Percentiles rank a stretch among this genome's conserved stretches.
Evolutionary conservation across 1,140 invertebrate genomes (phyloP).

Genomic region (Drosophila auraria): DNA sequence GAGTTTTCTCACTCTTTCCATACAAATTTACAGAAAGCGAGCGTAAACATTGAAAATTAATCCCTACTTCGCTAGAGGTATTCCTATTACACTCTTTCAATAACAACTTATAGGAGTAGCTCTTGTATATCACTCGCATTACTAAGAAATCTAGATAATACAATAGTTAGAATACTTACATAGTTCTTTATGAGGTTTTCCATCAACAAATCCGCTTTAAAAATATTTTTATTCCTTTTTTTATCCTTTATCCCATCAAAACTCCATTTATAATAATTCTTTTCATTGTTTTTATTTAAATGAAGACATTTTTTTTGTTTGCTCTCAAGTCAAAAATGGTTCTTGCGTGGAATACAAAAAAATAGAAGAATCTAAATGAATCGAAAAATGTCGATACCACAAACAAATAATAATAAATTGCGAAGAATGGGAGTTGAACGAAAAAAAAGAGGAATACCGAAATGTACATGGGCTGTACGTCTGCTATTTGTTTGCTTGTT

Average conservation of each 20-base stretch:
- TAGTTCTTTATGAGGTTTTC: too few species aligned
- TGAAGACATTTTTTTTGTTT: constrained; percentile 43
- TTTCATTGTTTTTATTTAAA: constrained; percentile 50
- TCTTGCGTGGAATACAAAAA: constrained; percentile 10
- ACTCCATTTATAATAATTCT: constrained; percentile 2
- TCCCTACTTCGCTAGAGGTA: too few species aligned
- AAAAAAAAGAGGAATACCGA: constrained; percentile 3
- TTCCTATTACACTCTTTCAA: too few species aligned
- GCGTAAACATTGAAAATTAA: too few species aligned
- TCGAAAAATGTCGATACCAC: not conserved
- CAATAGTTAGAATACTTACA: too few species aligned
- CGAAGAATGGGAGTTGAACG: not conserved
- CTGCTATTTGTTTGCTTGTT: constrained; percentile 8
- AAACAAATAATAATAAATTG: not conserved
- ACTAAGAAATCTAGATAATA: too few species aligned
- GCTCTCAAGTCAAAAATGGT: constrained; percentile 39
- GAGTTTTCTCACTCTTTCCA: not conserved
- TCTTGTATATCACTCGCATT: too few species aligned
- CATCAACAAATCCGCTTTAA: too few species aligned
- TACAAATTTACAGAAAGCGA: not conserved
- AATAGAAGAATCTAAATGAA: not conserved
- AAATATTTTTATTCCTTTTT: not conserved
- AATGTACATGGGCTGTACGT: constrained; percentile 36
- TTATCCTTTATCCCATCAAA: not conserved
- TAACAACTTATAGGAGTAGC: too few species aligned